phyloP scores from a whole-genome alignment of 2,797 vertebrate species.

The Cyprinodon diabolis region DNA sequence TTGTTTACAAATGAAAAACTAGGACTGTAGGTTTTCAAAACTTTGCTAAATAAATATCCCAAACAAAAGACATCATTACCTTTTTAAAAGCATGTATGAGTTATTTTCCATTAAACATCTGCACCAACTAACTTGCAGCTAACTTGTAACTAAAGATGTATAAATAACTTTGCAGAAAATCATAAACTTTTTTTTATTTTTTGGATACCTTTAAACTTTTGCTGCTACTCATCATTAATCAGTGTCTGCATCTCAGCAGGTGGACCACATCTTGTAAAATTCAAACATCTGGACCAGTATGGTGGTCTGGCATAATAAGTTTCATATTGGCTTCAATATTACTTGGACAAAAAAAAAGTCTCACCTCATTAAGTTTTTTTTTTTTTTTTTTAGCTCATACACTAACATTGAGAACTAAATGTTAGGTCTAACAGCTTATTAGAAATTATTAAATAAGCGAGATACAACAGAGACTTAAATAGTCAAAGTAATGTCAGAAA shows the following conservation, averaged over 20 bases:
- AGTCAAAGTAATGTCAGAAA: background rate
- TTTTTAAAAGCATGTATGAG: background rate
- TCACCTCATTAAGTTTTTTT: conserved; percentile 37
- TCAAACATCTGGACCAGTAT: conserved; percentile 63
- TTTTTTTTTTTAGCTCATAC: conserved; percentile 12
- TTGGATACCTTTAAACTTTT: background rate
- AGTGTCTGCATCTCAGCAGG: conserved; percentile 61
- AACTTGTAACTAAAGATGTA: background rate
- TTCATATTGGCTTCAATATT: conserved; percentile 39
- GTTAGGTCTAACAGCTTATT: conserved; percentile 13
- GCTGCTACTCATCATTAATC: conserved; percentile 52
- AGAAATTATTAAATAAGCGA: conserved; percentile 4
- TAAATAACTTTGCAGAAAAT: background rate
- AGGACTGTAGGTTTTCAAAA: background rate
- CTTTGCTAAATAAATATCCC: background rate
- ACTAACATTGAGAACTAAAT: conserved; percentile 19
- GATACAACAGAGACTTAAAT: background rate
- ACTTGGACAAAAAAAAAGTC: conserved; percentile 49
- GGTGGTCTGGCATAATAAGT: conserved; percentile 47
- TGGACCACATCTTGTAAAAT: conserved; percentile 66
- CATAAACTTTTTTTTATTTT: background rate
- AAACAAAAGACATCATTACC: background rate
- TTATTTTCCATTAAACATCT: background rate
- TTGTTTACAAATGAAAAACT: background rate
- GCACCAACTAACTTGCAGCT: too few relatives aligned